Evolutionary conservation across 1,140 invertebrate species (phyloP), one percentile per base, ranked within the genome.

Genomic region (Drosophila auraria): DNA sequence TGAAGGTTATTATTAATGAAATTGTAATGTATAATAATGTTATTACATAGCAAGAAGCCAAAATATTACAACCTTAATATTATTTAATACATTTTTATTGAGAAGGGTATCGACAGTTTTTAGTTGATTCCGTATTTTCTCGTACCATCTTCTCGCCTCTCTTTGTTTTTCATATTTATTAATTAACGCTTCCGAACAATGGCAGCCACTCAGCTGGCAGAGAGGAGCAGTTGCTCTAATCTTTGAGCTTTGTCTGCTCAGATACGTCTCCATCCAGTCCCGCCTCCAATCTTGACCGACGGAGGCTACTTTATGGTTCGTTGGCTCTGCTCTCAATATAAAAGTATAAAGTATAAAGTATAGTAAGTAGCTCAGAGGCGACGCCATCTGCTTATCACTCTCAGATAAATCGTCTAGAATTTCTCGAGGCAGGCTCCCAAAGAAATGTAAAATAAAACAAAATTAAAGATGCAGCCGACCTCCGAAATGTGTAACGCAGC

Each of bases 171-270:
- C 75, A 74, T 73, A 56, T 79, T 90, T 89, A 87, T 89, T 87
- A 84, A 89, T 89, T 90, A 87, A 84, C 73, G 81, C 78, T 45
- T 68, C 47, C 54, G 60, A 84, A 89, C 84, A 89, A 89, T 81
- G 74, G 44, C 78, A 69, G 64, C 70, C 81, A 90, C 84, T 90
- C 78, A 89, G 45, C 54, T 33, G 25, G 12, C 23, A 54, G 12
- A 71, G 75, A 62, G 50, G 9, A 60, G 60, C 61, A 50, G 50
- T 45, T 66, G 53, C 69, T 72, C 82, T 84, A 87, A 87, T 87
- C 84, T 87, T 49, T 53, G 57, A 62, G 65, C 73, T 60, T 66
- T 69, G 77, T 65, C 66, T 61, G 82, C 50, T 27, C 20, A 27
- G 68, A 71, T 71, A 68, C 62, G 47, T 50, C 50, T 40, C 38